These are phyloP conservation scores for Bombus impatiens DNA, from an alignment of 1,140 invertebrate species.

Conservation along the genomic window DNA sequence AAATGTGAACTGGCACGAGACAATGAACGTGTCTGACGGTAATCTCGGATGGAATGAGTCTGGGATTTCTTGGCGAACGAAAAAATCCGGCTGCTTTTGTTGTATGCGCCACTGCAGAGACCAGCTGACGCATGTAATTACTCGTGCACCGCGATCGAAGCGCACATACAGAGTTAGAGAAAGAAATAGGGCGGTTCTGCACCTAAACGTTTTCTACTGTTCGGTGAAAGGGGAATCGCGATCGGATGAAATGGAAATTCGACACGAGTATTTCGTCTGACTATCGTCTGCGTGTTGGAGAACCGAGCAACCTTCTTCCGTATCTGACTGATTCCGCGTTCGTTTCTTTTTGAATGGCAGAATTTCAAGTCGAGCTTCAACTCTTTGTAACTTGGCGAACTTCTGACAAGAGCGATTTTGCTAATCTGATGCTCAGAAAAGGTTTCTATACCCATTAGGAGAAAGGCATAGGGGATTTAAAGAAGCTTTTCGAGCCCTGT, in stretches of 20 bases:
- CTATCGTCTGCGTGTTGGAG: not conserved
- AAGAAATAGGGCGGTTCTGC: not conserved
- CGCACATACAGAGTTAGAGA: too few relatives aligned
- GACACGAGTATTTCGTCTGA: not conserved
- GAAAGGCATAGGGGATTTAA: too few relatives aligned
- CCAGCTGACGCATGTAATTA: constrained; percentile 44
- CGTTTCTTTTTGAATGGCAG: not conserved
- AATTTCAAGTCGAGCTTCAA: not conserved
- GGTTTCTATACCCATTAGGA: not conserved
- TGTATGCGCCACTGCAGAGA: not conserved
- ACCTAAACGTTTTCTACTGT: constrained; percentile 19
- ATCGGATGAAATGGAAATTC: constrained; percentile 1
- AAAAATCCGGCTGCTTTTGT: constrained; percentile 24
- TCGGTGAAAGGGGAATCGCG: not conserved
- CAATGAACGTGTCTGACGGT: constrained; percentile 43
- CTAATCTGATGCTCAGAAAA: not conserved
- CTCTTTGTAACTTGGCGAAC: not conserved
- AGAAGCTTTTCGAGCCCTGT: too few relatives aligned
- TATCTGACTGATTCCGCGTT: not conserved
- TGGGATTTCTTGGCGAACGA: constrained; percentile 28
- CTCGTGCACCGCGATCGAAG: constrained; percentile 20
- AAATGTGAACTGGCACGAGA: constrained; percentile 21
- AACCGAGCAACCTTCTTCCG: not conserved
- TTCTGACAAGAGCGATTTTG: not conserved
- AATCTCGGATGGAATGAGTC: constrained; percentile 41